Evolutionary conservation across 2,888 invertebrate species (phyloP).

Genomic region (Caenorhabditis macrosperma): DNA sequence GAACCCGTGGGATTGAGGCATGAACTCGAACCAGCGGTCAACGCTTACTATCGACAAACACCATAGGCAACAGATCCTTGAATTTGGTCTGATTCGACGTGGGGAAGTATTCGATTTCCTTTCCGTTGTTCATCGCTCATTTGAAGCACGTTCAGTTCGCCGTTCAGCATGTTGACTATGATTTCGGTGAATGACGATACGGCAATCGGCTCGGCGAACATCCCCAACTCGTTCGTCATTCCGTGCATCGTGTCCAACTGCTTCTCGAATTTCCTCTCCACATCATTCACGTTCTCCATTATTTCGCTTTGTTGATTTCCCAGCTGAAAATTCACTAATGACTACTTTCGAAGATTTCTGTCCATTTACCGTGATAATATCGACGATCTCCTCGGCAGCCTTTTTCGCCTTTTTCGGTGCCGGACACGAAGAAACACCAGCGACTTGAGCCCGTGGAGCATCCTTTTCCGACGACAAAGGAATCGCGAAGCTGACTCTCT

Average conservation of each 20-base stretch:
- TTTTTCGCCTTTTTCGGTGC: conserved; percentile 4
- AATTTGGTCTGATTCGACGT: no score
- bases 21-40: no score
- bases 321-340: background rate
- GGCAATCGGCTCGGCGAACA: background rate
- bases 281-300: conserved; percentile 3
- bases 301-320: conserved; percentile 6
- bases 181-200: no score
- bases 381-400: background rate
- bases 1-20: no score
- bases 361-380: background rate
- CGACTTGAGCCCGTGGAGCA: background rate
- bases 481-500: conserved; percentile 1
- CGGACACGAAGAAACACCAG: background rate
- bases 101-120: no score
- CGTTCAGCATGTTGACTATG: no score
- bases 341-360: no score
- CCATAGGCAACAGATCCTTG: no score
- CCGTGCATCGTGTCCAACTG: background rate
- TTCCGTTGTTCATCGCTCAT: no score
- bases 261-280: conserved; percentile 6
- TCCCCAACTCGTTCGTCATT: conserved; percentile 8
- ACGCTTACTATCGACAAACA: no score
- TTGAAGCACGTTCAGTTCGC: no score
- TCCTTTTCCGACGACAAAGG: background rate